Evolutionary conservation across 2,113 vertebrate genomes (phyloP).

Genomic region (Stegastes partitus): DNA sequence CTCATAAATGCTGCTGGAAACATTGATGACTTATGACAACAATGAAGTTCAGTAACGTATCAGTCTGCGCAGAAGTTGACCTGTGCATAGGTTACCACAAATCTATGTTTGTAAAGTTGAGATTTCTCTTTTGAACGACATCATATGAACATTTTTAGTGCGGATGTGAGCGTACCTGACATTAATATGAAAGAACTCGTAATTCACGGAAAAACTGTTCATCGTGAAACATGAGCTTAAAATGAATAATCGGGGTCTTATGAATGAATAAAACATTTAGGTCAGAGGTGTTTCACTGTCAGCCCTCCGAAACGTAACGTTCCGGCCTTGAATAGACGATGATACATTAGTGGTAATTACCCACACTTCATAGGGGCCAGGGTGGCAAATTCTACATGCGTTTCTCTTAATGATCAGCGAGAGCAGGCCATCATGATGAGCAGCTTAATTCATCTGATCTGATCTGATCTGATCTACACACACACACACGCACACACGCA

Average conservation of each 20-base stretch:
- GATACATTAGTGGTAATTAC: conserved; percentile 99
- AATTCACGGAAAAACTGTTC: conserved; percentile 82
- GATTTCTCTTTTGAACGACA: conserved; percentile 22
- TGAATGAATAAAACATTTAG: conserved; percentile 95
- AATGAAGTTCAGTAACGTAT: background rate
- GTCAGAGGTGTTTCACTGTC: conserved; percentile 83
- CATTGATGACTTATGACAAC: background rate
- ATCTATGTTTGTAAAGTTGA: background rate
- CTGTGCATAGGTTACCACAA: background rate
- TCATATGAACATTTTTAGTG: conserved; percentile 26
- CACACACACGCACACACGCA: conserved; percentile 69
- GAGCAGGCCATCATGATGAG: conserved; percentile 95
- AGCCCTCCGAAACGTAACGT: conserved; percentile 68
- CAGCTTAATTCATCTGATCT: conserved; percentile 95
- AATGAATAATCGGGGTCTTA: conserved; percentile 86
- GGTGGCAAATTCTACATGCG: conserved; percentile 89
- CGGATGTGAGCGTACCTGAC: conserved; percentile 24
- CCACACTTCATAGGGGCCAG: conserved; percentile 90
- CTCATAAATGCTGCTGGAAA: background rate
- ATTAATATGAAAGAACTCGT: conserved; percentile 76
- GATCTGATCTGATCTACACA: no score
- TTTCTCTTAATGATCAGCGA: conserved; percentile 91
- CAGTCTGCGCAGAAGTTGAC: background rate
- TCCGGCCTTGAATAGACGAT: conserved; percentile 93
- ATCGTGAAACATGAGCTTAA: conserved; percentile 87